Evolutionary conservation across 1,140 invertebrate genomes (phyloP).

Genomic region (Zaprionus lachaisei): DNA sequence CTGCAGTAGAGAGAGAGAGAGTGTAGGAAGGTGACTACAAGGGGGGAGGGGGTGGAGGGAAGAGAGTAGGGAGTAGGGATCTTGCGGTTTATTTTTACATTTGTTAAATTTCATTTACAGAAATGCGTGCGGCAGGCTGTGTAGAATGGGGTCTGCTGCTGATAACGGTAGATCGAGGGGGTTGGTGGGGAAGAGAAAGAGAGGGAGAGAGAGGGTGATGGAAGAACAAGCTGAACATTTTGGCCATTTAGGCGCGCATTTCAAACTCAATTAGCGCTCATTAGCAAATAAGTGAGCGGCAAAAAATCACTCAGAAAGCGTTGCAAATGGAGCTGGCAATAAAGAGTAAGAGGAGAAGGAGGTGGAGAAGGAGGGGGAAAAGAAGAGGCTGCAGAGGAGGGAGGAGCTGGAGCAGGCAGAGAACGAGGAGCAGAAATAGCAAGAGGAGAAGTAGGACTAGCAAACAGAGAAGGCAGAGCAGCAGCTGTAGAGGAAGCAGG

Average conservation of each 20-base stretch:
- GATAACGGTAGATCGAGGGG: conserved; percentile 14
- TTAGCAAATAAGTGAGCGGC: conserved; percentile 69
- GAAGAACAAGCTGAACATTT: conserved; percentile 31
- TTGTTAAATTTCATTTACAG: conserved; percentile 74
- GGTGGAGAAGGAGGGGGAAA: neutral
- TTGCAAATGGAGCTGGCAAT: conserved; percentile 28
- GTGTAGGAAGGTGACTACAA: neutral
- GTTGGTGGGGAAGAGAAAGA: no score
- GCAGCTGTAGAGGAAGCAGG: neutral
- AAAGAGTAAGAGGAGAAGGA: conserved; percentile 6
- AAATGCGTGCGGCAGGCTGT: conserved; percentile 62
- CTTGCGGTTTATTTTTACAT: conserved; percentile 38
- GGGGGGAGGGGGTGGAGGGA: neutral
- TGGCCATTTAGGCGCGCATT: conserved; percentile 73
- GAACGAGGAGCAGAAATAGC: neutral
- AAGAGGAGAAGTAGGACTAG: neutral
- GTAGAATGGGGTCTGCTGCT: conserved; percentile 9
- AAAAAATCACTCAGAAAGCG: conserved; percentile 69
- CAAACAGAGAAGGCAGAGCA: neutral
- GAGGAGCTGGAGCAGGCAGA: neutral
- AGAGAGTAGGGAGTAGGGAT: no score
- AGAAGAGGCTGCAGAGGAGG: neutral
- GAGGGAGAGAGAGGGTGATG: neutral
- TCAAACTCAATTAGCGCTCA: conserved; percentile 79
- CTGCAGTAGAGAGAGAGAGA: conserved; percentile 32